Evolutionary conservation across 2,113 vertebrate genomes (phyloP).

Genomic region (Psammodynastes pulverulentus): DNA sequence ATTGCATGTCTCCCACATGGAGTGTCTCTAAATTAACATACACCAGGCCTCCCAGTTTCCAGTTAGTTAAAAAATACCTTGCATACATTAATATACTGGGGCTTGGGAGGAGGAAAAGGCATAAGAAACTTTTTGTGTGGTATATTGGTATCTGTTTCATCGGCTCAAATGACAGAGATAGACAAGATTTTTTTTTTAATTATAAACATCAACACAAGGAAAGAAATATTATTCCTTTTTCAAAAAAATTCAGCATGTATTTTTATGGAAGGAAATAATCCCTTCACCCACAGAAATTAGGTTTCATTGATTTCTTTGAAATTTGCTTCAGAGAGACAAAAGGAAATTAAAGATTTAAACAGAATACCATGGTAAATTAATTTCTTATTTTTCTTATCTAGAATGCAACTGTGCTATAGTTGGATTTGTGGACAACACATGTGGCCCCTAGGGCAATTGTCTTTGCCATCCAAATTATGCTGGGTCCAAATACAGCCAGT

Average conservation of each 20-base stretch:
- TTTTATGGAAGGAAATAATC: background rate
- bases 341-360: background rate
- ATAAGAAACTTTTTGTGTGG: background rate
- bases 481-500: conserved; percentile 68
- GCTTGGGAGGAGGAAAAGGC: background rate
- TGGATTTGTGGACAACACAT: conserved; percentile 65
- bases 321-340: background rate
- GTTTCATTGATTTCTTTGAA: background rate
- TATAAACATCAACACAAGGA: background rate
- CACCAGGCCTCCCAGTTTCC: background rate
- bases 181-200: background rate
- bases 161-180: background rate
- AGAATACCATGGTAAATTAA: background rate
- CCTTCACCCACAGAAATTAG: background rate
- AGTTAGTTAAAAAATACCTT: background rate
- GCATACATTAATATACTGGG: background rate
- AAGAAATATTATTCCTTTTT: background rate
- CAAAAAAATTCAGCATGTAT: background rate
- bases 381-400: conserved; percentile 29
- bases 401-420: conserved; percentile 68
- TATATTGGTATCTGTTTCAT: background rate
- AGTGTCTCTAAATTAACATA: background rate
- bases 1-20: background rate
- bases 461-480: conserved; percentile 62
- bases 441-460: conserved; percentile 67